Evolutionary conservation across 2,888 invertebrate genomes (phyloP).

Genomic region (Drosophila anomalipes): DNA sequence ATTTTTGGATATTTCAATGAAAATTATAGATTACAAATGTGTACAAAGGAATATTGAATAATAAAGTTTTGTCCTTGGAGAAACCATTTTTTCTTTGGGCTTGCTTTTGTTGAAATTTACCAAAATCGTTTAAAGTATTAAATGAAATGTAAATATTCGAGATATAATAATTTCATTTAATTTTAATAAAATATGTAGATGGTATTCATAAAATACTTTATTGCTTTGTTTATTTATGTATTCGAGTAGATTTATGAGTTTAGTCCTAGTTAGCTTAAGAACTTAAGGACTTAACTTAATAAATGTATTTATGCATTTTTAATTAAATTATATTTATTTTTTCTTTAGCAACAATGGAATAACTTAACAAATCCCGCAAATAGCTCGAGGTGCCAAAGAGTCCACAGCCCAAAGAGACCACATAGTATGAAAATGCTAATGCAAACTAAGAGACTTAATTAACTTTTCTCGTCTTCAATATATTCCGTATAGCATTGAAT

Average conservation of each 20-base stretch:
- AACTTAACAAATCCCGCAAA: not conserved
- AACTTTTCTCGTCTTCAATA: not conserved
- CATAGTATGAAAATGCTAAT: no score
- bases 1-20: not conserved
- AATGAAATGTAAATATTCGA: not conserved
- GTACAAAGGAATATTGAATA: not conserved
- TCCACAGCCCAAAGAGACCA: no score
- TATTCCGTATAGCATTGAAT: not conserved
- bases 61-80: not conserved
- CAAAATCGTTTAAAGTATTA: not conserved
- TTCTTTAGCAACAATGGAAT: not conserved
- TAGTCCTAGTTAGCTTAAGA: not conserved
- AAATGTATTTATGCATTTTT: not conserved
- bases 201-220: not conserved
- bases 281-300: not conserved
- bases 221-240: not conserved
- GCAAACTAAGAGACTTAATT: conserved; percentile 13
- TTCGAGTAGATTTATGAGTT: not conserved
- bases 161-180: not conserved
- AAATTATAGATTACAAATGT: not conserved
- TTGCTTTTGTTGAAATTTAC: not conserved
- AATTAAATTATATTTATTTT: not conserved
- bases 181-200: not conserved
- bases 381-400: not conserved
- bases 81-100: not conserved